Evolutionary conservation across 2,797 vertebrate genomes (phyloP), one percentile per base, ranked within the genome.

Genomic region (Rhinatrema bivittatum): DNA sequence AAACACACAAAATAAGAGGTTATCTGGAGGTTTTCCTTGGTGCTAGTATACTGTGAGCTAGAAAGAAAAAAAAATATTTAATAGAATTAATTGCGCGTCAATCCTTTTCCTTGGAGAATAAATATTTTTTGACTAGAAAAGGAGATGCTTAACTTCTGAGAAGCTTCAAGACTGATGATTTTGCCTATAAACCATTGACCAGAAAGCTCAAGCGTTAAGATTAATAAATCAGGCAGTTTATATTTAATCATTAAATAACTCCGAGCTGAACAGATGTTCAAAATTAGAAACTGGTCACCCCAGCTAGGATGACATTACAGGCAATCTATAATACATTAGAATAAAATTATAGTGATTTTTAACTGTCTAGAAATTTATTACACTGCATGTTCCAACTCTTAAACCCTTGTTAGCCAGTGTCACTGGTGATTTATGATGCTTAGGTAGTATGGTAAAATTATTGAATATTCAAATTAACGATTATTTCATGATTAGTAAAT

Each of bases 271-370:
- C 96, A 98, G 89, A 91, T 98, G 94, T 95, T 97, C 88, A 91
- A 94, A 98, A 98, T 99, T 97, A 98, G 94, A 95, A 97, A 92
- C 85, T 84, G 91, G 91, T 96, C 93, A 92, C 81, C 91, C 84
- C 64, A 49, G 90, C 89, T 90, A 87, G 87, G 90, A 89, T 94
- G 90, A 91, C 93, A 97, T 98, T 97, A 93, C 90, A 90, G 88
- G 91, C 90, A 93, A 99, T 98, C 96, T 93, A 99, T 99, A 99
- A 98, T 91, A 82, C 93, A 98, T 99, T 98, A 99, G 91, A 88
- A 91, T 89, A 90, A 98, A 97, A 99, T 99, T 89, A 95, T 94
- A 97, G 94, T 94, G 93, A 99, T 99, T 98, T 98, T 97, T 99
- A 98, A 95, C 93, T 97, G 94, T 98, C 94, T 78, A 69, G 71